A percentile compares a stretch with the other conserved stretches of the same genome.
These are phyloP conservation scores for Apantesis nais DNA, from an alignment of 2,888 invertebrate species.

Conservation along the genomic window DNA sequence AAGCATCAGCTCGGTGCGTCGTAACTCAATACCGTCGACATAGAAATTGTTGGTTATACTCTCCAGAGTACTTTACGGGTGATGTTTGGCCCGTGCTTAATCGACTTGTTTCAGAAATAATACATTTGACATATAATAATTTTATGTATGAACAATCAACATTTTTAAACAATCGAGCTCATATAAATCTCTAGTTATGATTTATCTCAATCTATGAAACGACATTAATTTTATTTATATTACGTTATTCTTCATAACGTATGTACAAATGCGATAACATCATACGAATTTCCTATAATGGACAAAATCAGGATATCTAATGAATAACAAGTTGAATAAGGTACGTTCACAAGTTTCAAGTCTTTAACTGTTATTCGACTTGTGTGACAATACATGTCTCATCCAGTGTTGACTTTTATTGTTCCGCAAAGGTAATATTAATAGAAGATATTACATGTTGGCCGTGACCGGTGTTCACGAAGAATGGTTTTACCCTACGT, in stretches of 20 bases:
- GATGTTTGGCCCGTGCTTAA: constrained; percentile 73
- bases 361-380: not conserved
- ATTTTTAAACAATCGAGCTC: not conserved
- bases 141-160: not conserved
- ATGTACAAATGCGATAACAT: not conserved
- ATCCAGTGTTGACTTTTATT: constrained; percentile 24
- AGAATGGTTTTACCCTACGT: constrained; percentile 56
- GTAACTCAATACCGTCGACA: constrained; percentile 80
- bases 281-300: not conserved
- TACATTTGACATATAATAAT: constrained; percentile 51
- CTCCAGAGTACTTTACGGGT: constrained; percentile 66
- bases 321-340: not conserved
- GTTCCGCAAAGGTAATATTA: constrained; percentile 36
- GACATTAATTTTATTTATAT: not conserved
- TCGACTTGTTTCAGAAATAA: constrained; percentile 70
- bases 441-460: constrained; percentile 43
- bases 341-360: not conserved
- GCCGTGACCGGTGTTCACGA: constrained; percentile 70
- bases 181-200: too few relatives aligned
- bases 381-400: not conserved
- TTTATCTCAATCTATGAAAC: not conserved
- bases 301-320: not conserved
- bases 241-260: not conserved
- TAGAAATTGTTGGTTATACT: constrained; percentile 79
- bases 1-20: constrained; percentile 76